Percentiles rank a stretch among this genome's conserved stretches.
Conservation (phyloP, 2,888 invertebrate genomes). For the Thysanoteuthis rhombus region DNA sequence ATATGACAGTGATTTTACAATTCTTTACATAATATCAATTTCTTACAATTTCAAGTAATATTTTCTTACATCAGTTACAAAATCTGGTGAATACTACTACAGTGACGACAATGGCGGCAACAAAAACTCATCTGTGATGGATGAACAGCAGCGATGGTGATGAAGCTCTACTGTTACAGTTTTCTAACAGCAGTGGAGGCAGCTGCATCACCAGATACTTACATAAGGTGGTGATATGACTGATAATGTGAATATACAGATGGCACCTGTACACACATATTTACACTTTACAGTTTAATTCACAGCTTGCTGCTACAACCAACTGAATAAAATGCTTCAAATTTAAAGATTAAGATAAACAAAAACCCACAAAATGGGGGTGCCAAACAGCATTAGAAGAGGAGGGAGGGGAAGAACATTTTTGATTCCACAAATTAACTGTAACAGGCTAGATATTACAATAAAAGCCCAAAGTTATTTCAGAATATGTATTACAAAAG, state of each 20-base stretch:
- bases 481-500: not conserved
- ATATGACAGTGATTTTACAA: not conserved
- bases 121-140: not conserved
- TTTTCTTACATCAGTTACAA: not conserved
- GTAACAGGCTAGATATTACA: not conserved
- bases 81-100: not conserved
- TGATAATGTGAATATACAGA: slow-evolving; percentile 30
- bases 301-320: slow-evolving; percentile 31
- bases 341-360: not conserved
- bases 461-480: not conserved
- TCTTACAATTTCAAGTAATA: not conserved
- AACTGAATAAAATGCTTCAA: not conserved
- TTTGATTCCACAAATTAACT: not conserved
- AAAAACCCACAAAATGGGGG: not conserved
- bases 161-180: not conserved
- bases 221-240: slow-evolving; percentile 12
- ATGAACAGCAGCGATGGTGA: slow-evolving; percentile 24
- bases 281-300: slow-evolving; percentile 24
- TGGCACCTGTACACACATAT: slow-evolving; percentile 30
- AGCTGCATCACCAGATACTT: not conserved
- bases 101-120: not conserved
- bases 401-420: too few relatives aligned
- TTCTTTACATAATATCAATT: not conserved
- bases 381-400: not conserved
- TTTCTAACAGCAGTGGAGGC: not conserved